Percentiles rank a stretch among this genome's conserved stretches.
phyloP scores from a whole-genome alignment of 2,888 invertebrate genomes.

The Eristalinus aeneus region DNA sequence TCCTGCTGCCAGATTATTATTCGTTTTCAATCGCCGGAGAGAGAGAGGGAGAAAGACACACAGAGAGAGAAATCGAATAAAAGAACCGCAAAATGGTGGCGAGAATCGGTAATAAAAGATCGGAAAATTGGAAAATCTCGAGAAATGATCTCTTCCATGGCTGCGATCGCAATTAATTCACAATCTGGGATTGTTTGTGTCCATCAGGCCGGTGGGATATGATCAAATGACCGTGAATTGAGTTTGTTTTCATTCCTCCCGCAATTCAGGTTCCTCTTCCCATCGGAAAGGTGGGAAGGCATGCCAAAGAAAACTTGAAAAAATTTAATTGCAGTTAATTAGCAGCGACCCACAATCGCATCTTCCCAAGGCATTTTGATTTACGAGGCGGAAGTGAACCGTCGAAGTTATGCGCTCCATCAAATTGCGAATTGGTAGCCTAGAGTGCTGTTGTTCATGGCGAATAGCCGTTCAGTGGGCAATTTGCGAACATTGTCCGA shows the following conservation, averaged over 20 bases:
- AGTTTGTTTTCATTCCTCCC: background rate
- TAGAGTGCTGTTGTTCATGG: background rate
- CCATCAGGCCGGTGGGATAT: background rate
- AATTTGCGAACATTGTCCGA: background rate
- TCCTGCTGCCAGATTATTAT: constrained; percentile 4
- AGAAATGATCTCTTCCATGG: background rate
- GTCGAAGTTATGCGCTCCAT: background rate
- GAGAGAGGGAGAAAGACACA: too few species aligned
- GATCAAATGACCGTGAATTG: background rate
- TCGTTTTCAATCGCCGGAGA: constrained; percentile 6
- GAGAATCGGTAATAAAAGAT: constrained; percentile 19
- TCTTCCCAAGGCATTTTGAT: background rate
- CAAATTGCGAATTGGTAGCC: background rate
- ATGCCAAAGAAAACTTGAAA: constrained; percentile 2
- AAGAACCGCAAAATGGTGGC: constrained; percentile 42
- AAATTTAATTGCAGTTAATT: constrained; percentile 33
- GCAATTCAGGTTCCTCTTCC: background rate
- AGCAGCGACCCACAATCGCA: constrained; percentile 5
- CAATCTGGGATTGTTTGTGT: background rate
- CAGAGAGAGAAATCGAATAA: background rate
- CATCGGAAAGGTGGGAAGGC: background rate
- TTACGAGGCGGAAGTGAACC: background rate
- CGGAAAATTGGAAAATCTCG: background rate
- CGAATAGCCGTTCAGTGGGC: background rate
- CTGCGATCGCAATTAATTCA: constrained; percentile 5